Evolutionary conservation across 2,888 invertebrate species (phyloP).

Genomic region (Ryuthela nishihirai): DNA sequence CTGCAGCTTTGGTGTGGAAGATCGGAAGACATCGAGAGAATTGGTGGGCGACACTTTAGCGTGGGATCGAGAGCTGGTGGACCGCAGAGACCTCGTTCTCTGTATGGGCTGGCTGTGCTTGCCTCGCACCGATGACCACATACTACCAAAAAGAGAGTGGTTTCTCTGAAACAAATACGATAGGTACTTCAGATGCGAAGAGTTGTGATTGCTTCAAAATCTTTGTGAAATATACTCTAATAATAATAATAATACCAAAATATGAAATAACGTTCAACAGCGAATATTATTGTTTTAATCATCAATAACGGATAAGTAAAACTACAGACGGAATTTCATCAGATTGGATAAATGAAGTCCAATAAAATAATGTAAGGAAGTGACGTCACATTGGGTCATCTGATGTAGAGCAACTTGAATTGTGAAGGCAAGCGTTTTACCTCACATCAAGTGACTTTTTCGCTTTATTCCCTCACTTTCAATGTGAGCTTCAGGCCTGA

Average conservation of each 20-base stretch:
- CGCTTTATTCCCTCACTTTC: too few relatives aligned
- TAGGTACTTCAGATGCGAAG: too few relatives aligned
- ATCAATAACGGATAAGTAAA: neutral
- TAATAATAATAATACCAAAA: neutral
- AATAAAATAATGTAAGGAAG: too few relatives aligned
- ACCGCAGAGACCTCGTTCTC: slow-evolving; percentile 22
- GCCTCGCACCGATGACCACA: slow-evolving; percentile 84
- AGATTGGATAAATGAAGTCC: too few relatives aligned
- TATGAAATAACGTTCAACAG: neutral
- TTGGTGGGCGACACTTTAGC: slow-evolving; percentile 42
- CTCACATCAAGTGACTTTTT: too few relatives aligned
- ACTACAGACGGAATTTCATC: neutral
- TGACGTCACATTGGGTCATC: too few relatives aligned
- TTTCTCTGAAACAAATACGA: slow-evolving; percentile 69
- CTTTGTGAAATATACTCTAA: neutral
- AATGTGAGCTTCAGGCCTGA: too few relatives aligned
- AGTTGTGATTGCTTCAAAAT: neutral
- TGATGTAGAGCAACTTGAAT: too few relatives aligned
- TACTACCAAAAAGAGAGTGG: slow-evolving; percentile 91
- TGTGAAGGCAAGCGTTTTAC: too few relatives aligned
- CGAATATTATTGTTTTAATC: neutral
- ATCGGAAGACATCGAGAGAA: slow-evolving; percentile 37
- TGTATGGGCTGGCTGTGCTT: slow-evolving; percentile 36
- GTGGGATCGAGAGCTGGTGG: slow-evolving; percentile 26
- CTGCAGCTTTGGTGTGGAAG: slow-evolving; percentile 33